Evolutionary conservation across 1,140 invertebrate species (phyloP), one percentile per base, ranked within the genome.

Genomic region (Sycophaga agraensis): DNA sequence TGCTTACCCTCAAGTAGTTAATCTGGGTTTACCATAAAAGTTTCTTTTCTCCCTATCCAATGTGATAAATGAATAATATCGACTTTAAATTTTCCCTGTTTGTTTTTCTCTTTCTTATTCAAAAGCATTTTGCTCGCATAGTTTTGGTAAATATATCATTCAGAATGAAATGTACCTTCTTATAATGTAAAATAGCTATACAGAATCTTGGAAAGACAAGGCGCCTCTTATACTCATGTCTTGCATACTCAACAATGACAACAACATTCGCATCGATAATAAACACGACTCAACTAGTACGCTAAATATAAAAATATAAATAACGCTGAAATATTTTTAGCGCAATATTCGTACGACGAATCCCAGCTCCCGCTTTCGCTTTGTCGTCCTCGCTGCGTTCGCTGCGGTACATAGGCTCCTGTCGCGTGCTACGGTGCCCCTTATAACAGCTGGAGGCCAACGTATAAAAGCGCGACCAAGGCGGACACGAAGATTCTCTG

Each of bases 301-400:
- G 43, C 50, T 55, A 49, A 55, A 56, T 62, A 62, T 62, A 62
- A 62, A 62, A 62, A 62, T 62, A 62, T 62, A 49, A 62, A 62
- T 62, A 56, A 62, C 51, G 59, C 37, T 50, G 37, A 55, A 35
- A 49, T 62, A 62, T 56, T 17, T 59, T 7, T 9, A 9, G 34
- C 34, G n/a, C 17, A 2, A 26, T 39, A 11, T 39, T 39, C 14
- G 35, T 8, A 11, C 39, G 35, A 14, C 5, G 34, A 53, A 48
- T 56, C 40, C 19, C n/a, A n/a, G n/a, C n/a, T n/a, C n/a, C n/a
- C n/a, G n/a, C n/a, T n/a, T n/a, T n/a, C n/a, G n/a, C n/a, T n/a
- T n/a, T n/a, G n/a, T n/a, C n/a, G n/a, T n/a, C n/a, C n/a, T n/a
- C n/a, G n/a, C n/a, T n/a, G n/a, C n/a, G n/a, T n/a, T n/a, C n/a